These are phyloP conservation scores for Drosophila pseudotalamancana DNA, from an alignment of 2,888 invertebrate genomes.

Conservation along the genomic window DNA sequence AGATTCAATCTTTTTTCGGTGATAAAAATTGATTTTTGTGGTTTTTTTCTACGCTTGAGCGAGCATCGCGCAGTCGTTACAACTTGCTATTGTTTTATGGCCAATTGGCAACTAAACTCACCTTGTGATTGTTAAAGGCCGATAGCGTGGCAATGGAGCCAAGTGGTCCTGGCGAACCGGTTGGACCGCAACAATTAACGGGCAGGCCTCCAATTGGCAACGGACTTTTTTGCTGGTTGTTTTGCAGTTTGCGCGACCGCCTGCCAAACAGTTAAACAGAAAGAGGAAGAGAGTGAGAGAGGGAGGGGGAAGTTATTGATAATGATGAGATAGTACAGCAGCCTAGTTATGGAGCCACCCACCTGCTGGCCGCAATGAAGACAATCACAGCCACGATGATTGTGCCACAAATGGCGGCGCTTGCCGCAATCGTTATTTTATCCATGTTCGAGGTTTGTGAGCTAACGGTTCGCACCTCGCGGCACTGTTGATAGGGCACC, in stretches of 20 bases:
- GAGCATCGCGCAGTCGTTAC: slow-evolving; percentile 4
- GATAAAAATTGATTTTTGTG: no score
- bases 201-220: slow-evolving; percentile 90
- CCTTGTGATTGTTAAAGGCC: slow-evolving; percentile 93
- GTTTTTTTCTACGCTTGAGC: neutral
- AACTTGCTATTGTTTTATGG: slow-evolving; percentile 29
- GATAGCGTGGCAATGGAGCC: slow-evolving; percentile 93
- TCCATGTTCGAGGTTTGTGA: slow-evolving; percentile 95
- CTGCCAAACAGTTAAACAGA: slow-evolving; percentile 80
- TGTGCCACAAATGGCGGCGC: slow-evolving; percentile 96
- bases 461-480: slow-evolving; percentile 94
- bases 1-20: no score
- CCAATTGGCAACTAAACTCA: slow-evolving; percentile 82
- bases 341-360: slow-evolving; percentile 48
- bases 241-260: slow-evolving; percentile 90
- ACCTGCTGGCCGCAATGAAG: slow-evolving; percentile 93
- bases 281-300: neutral
- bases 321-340: slow-evolving; percentile 38
- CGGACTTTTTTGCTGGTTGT: slow-evolving; percentile 88
- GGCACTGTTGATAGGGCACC: slow-evolving; percentile 93
- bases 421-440: slow-evolving; percentile 96
- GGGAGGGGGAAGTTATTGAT: slow-evolving; percentile 14
- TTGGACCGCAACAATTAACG: slow-evolving; percentile 92
- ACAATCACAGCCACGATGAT: slow-evolving; percentile 95
- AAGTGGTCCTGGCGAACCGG: slow-evolving; percentile 92